These are phyloP conservation scores for Callyntrura sp. DNA, from an alignment of 2,888 invertebrate genomes.

Conservation along the genomic window DNA sequence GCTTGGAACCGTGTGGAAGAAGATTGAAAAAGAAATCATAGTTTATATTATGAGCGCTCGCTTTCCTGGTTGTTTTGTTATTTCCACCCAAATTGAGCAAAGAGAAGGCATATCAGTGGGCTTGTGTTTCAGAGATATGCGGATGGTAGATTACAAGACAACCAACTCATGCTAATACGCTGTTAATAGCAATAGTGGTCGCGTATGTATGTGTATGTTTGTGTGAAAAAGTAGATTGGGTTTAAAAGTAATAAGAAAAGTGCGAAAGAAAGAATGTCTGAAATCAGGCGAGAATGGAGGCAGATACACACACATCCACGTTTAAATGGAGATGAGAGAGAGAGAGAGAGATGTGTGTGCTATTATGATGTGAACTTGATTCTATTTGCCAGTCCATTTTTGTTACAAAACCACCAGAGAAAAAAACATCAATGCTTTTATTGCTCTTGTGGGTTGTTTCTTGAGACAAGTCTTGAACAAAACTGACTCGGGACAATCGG, in stretches of 20 bases:
- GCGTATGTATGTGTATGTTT: background rate
- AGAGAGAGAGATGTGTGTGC: slow-evolving; percentile 42
- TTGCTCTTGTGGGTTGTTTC: slow-evolving; percentile 56
- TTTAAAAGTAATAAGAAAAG: slow-evolving; percentile 7
- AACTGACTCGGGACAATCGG: slow-evolving; percentile 61
- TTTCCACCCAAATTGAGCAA: slow-evolving; percentile 40
- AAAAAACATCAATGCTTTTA: background rate
- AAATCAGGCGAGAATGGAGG: slow-evolving; percentile 24
- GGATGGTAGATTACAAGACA: too few relatives aligned
- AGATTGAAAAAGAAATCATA: slow-evolving; percentile 15
- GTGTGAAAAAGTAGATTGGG: too few relatives aligned
- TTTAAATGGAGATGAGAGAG: slow-evolving; percentile 26
- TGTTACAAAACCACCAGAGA: background rate
- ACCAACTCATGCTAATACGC: too few relatives aligned
- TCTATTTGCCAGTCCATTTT: background rate
- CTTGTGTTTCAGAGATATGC: background rate
- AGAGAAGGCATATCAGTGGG: background rate
- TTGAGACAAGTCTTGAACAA: slow-evolving; percentile 43
- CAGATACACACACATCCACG: slow-evolving; percentile 12
- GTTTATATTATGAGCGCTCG: slow-evolving; percentile 25
- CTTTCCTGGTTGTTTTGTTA: slow-evolving; percentile 25
- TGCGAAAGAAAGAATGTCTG: slow-evolving; percentile 34
- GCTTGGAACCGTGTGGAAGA: background rate
- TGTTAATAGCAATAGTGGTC: background rate
- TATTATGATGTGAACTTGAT: background rate